A percentile compares a stretch with the other conserved stretches of the same genome.
Evolutionary conservation across 2,888 invertebrate species (phyloP).

Genomic region (Stenchaetothrips biformis): DNA sequence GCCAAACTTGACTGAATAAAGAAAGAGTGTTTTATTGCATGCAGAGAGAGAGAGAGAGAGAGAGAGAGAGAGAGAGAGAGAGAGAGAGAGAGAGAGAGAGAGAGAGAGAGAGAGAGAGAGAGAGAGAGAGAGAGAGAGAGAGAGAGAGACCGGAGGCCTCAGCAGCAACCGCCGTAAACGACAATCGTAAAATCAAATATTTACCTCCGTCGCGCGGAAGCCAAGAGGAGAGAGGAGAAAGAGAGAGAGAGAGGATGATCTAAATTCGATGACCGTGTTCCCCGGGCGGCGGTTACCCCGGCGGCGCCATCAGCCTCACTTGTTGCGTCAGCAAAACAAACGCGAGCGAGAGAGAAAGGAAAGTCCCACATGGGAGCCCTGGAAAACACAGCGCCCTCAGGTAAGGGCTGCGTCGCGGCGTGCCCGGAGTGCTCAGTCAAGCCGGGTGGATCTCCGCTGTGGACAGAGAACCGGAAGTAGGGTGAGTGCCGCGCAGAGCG

Average conservation of each 20-base stretch:
- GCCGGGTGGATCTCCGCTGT: too few species aligned
- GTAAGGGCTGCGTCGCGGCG: too few species aligned
- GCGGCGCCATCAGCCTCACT: neutral
- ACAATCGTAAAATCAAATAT: neutral
- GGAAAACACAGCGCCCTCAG: neutral
- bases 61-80: neutral
- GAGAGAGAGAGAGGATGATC: conserved; percentile 4
- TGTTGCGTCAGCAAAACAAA: conserved; percentile 17
- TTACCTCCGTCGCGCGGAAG: neutral
- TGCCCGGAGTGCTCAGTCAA: too few species aligned
- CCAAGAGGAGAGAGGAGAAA: neutral
- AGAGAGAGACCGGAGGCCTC: neutral
- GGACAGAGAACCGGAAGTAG: too few species aligned
- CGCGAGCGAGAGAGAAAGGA: neutral
- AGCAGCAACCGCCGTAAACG: neutral
- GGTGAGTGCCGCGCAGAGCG: too few species aligned
- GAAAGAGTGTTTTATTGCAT: neutral
- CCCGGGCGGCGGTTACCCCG: neutral
- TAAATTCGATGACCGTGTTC: conserved; percentile 22
- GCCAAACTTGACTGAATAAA: neutral
- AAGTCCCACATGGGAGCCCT: neutral
- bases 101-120: neutral
- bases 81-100: neutral
- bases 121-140: neutral
- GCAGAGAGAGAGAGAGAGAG: too few species aligned